phyloP scores from a whole-genome alignment of 2,888 invertebrate species.

The Meliscaeva auricollis region DNA sequence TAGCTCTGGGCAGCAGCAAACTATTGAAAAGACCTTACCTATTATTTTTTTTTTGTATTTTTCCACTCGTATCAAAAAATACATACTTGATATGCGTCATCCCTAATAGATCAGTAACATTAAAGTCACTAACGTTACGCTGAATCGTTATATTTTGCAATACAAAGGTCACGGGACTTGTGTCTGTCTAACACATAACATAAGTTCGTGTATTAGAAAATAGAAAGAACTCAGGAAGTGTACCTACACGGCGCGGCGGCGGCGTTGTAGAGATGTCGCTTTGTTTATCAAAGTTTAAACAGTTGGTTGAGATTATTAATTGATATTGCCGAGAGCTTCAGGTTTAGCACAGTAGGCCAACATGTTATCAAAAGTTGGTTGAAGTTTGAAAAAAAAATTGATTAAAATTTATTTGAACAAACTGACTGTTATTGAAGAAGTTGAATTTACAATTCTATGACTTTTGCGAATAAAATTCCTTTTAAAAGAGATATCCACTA shows the following conservation, averaged over 20 bases:
- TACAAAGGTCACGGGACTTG: slow-evolving; percentile 63
- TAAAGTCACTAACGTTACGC: slow-evolving; percentile 16
- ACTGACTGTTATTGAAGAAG: too few relatives aligned
- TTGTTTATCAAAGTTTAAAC: slow-evolving; percentile 53
- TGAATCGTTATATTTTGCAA: slow-evolving; percentile 36
- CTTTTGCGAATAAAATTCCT: too few relatives aligned
- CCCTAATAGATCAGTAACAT: slow-evolving; percentile 41
- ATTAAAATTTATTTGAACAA: too few relatives aligned
- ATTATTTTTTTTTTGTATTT: slow-evolving; percentile 15
- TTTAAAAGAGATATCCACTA: too few relatives aligned
- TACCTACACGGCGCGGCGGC: neutral
- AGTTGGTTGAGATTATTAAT: slow-evolving; percentile 58
- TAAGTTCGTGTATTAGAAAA: neutral
- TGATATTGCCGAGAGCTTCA: neutral
- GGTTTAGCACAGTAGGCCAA: neutral
- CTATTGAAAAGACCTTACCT: slow-evolving; percentile 9
- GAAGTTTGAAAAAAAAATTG: neutral
- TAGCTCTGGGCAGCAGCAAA: neutral
- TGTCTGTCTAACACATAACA: slow-evolving; percentile 6
- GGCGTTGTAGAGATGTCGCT: neutral
- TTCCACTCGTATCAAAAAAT: slow-evolving; percentile 15
- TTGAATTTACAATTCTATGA: too few relatives aligned
- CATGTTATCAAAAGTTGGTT: neutral
- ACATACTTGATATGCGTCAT: slow-evolving; percentile 26
- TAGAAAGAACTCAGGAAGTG: slow-evolving; percentile 24